Evolutionary conservation across 2,888 invertebrate species (phyloP), one percentile per base, ranked within the genome.

Genomic region (Drosophila silvestris): DNA sequence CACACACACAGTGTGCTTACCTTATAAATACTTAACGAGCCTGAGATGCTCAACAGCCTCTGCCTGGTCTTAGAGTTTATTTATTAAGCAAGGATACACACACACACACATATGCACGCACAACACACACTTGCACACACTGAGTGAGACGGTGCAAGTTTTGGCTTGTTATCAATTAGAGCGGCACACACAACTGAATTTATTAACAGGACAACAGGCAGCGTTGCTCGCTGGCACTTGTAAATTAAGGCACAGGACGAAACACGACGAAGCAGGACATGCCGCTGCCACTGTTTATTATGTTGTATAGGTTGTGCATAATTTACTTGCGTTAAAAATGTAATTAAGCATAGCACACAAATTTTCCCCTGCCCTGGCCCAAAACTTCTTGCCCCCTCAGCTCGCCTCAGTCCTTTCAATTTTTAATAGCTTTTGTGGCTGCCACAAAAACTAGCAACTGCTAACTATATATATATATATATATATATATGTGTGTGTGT

Each of bases 111-210:
- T 57, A 53, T 33, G 33, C 1, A 5, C 22, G 19, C 28, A 33
- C 39, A 44, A 4, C 12, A 12, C 47, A 22, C 22, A 56, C 32
- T 26, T 41, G 41, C 22, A 26, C 26, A 39, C 26, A 53, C 47
- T 26, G 19, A 28, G 19, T 35, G 58, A 64, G 65, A 35, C 35
- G 51, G 52, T 58, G 69, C 70, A 76, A 79, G 75, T 80, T 86
- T 86, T 62, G 82, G 85, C 86, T 81, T 82, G 81, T 85, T 91
- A 91, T 90, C 91, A 90, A 91, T 90, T 90, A 88, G 89, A 79
- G 81, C 77, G 74, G 76, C 68, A 70, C 72, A 68, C 74, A 70
- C 74, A 70, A 63, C 74, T 81, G 78, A 89, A 89, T 89, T 84
- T 84, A 90, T 89, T 88, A 84, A 77, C 77, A 79, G 81, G 70